Percentiles rank a stretch among this genome's conserved stretches.
These are phyloP conservation scores for Zosterops pallidus DNA, from an alignment of 2,113 vertebrate species.

Conservation along the genomic window DNA sequence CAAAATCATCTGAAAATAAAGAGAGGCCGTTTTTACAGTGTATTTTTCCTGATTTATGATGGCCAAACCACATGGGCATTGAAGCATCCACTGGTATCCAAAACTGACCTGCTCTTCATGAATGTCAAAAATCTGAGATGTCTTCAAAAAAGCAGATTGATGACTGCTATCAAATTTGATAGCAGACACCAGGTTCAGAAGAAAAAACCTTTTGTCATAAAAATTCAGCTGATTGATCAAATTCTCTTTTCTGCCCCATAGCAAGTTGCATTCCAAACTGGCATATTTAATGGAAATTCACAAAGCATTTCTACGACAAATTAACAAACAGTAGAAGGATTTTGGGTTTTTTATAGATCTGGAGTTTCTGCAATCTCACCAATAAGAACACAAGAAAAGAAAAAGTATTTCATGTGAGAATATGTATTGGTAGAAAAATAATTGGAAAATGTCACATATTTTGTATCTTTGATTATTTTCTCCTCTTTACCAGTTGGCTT, in stretches of 20 bases:
- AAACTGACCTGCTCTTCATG: conserved; percentile 62
- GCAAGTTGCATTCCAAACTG: conserved; percentile 17
- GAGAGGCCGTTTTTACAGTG: not conserved
- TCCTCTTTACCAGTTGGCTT: not conserved
- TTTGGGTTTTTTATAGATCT: not conserved
- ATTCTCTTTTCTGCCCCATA: not conserved
- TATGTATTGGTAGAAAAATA: not conserved
- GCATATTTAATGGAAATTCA: conserved; percentile 25
- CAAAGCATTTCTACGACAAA: conserved; percentile 12
- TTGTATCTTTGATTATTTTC: not conserved
- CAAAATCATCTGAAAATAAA: conserved; percentile 37
- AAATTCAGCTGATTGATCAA: conserved; percentile 68
- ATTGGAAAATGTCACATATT: not conserved
- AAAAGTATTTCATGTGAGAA: not conserved
- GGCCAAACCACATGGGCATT: conserved; percentile 7
- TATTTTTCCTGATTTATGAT: conserved; percentile 49
- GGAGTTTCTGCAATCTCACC: not conserved
- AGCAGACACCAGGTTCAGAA: conserved; percentile 37
- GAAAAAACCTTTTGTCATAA: conserved; percentile 52
- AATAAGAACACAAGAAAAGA: not conserved
- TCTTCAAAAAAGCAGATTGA: conserved; percentile 62
- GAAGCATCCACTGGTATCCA: conserved; percentile 56
- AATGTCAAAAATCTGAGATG: conserved; percentile 59
- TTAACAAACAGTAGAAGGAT: not conserved
- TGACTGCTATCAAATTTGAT: conserved; percentile 66